Evolutionary conservation across 2,888 invertebrate species (phyloP).

Genomic region (Ornithoptera priamus): DNA sequence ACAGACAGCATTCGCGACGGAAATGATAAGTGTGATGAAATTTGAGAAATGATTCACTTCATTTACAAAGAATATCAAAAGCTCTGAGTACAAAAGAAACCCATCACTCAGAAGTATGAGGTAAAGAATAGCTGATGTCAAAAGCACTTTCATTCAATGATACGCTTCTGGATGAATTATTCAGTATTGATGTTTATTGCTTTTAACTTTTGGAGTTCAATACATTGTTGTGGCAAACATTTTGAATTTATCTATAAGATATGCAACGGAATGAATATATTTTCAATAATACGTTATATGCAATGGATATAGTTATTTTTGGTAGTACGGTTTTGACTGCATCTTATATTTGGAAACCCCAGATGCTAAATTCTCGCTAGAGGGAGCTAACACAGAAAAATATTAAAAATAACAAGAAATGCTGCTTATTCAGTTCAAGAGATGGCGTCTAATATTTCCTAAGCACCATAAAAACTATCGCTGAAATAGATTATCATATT

Average conservation of each 20-base stretch:
- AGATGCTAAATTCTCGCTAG: not conserved
- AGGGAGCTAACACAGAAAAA: not conserved
- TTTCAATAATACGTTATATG: too few relatives aligned
- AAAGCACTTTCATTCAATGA: slow-evolving; percentile 64
- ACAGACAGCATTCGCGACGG: slow-evolving; percentile 13
- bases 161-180: slow-evolving; percentile 68
- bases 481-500: not conserved
- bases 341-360: not conserved
- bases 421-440: not conserved
- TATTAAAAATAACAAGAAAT: slow-evolving; percentile 1
- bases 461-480: not conserved
- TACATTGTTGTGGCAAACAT: slow-evolving; percentile 11
- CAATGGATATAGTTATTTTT: not conserved
- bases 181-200: slow-evolving; percentile 53
- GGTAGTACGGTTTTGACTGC: not conserved
- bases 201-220: slow-evolving; percentile 36
- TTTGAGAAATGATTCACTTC: slow-evolving; percentile 40
- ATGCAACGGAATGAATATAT: too few relatives aligned
- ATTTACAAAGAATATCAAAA: slow-evolving; percentile 54
- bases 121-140: slow-evolving; percentile 71
- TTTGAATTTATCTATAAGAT: not conserved
- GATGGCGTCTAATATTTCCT: slow-evolving; percentile 4
- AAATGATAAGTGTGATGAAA: slow-evolving; percentile 24
- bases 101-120: slow-evolving; percentile 75
- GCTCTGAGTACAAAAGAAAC: slow-evolving; percentile 52